Evolutionary conservation across 2,113 vertebrate species (phyloP), one percentile per base, ranked within the genome.

Genomic region (Falcunculus frontatus): DNA sequence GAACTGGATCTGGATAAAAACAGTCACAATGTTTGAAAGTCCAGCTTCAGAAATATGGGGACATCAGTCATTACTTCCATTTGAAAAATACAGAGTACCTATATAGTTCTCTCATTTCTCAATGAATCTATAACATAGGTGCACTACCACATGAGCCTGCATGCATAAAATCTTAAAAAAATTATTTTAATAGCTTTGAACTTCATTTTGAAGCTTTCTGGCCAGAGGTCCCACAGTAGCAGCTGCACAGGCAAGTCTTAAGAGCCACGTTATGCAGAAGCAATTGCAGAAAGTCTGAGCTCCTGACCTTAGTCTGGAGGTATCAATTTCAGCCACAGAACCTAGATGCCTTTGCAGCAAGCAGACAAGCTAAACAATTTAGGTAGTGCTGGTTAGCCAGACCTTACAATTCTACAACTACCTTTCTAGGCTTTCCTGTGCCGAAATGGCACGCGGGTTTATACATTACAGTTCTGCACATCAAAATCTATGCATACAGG

Each of bases 231-330:
- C 29, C 57, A 63, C 13, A 41, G 44, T 0, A 75, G 42, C n/a
- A 67, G 25, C 16, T 33, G 21, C 37, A 35, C 52, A 69, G 25
- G 9, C 8, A 42, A 20, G 20, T 4, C 19, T 44, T n/a, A 39
- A 75, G 1, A 59, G 33, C 16, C 16, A 21, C 0, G 0, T 29
- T 44, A 77, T 52, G 42, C 26, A 77, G 22, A 80, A 80, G 3
- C 11, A 60, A 44, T 14, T 27, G 30, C 33, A 67, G 14, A 29
- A 74, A 29, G 7, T 44, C n/a, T 47, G 55, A 49, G n/a, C 32
- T 89, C 6, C 42, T 65, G 30, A 16, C 33, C 33, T 46, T 10
- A 63, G 3, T 30, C 46, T 30, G 25, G 33, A 59, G 33, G 10
- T 49, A 56, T 27, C 13, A 62, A 68, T 68, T 4, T 27, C 21